phyloP scores from a whole-genome alignment of 1,140 invertebrate species.

The Planococcus citri region DNA sequence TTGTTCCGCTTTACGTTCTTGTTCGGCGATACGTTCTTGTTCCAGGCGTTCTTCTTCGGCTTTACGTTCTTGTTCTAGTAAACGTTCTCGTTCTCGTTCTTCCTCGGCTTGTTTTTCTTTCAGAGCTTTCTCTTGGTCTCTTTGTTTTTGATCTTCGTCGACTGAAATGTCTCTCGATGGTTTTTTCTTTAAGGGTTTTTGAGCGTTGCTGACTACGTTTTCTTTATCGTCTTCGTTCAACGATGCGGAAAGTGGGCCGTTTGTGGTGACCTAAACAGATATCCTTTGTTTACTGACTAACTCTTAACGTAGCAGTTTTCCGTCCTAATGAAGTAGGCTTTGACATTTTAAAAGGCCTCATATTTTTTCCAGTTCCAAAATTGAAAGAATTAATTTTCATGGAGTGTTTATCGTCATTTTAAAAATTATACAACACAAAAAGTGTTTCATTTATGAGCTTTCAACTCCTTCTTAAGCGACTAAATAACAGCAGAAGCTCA shows the following conservation, averaged over 20 bases:
- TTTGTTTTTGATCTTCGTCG: neutral
- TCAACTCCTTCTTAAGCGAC: no score
- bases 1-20: neutral
- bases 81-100: neutral
- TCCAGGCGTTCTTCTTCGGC: neutral
- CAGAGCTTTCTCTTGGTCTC: neutral
- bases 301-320: no score
- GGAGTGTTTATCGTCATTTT: no score
- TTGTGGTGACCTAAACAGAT: constrained; percentile 1
- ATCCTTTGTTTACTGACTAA: no score
- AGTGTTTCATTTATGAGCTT: no score
- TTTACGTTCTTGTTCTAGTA: neutral
- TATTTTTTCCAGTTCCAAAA: no score
- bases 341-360: no score
- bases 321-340: no score
- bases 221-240: neutral
- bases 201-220: neutral
- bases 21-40: neutral
- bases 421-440: no score
- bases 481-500: no score
- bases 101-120: neutral
- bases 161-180: neutral
- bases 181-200: neutral
- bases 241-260: neutral
- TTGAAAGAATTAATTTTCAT: no score